Base-by-base conservation (phyloP, 2,888 invertebrate genomes). In the Lasioglossum oenotherae region DNA sequence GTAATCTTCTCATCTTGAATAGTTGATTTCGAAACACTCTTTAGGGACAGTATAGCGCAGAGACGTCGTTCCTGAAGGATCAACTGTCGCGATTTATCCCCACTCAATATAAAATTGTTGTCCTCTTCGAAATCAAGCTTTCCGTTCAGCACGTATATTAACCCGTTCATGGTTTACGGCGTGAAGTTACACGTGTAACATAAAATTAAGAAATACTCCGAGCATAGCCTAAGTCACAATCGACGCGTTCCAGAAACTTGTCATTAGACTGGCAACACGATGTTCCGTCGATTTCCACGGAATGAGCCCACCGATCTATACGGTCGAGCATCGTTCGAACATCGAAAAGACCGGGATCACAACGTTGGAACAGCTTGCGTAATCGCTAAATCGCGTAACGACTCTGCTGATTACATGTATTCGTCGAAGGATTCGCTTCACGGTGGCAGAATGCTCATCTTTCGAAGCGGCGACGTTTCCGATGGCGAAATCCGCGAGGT, bases 401-500 rank as follows among this genome's bases (percentile, higher is more conserved):
- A 85, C 80, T 74, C 71, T 44, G 10, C 23, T 80, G 85, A 90
- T 90, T 89, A 86, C 74, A 85, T 53, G 77, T 76, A 83, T 87
- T 80, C 85, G 87, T 79, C 80, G 87, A 73, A 69, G 72, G 77
- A 35, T 80, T 80, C 82, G 69, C 73, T 78, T 75, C 72, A 81
- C 80, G 73, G 79, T 85, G 82, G 88, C 87, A 86, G 87, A 85
- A 79, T 80, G 81, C 84, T 88, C 87, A 87, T 82, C 81, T 78
- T 83, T 86, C 78, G 67, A 69, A 38, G 77, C 77, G 49, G 78
- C 78, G 74, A 72, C 74, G 83, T 80, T 78, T 71, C 38, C 69
- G 80, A 81, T 90, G 88, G 72, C 78, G 89, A 78, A 92, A 57
- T 35, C 76, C 23, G 60, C 57, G 72, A 88, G 87, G 90, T 89